Conservation (phyloP, 2,888 invertebrate species). For the Hydriomena furcata region DNA sequence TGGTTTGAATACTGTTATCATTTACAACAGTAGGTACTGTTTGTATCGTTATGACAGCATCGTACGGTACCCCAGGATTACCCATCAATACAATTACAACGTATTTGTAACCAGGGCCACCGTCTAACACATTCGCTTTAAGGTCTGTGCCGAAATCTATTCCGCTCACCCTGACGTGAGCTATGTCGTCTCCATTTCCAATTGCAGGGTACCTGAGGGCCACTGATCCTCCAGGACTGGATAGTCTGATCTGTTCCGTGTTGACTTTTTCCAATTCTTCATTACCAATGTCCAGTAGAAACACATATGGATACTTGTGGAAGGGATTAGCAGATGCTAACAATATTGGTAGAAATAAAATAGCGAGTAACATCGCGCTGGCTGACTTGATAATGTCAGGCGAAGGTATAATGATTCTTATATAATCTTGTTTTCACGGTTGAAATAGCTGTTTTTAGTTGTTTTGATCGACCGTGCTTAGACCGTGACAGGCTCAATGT, state of each 20-base stretch:
- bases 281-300: slow-evolving; percentile 74
- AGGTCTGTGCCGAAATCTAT: slow-evolving; percentile 74
- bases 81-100: slow-evolving; percentile 69
- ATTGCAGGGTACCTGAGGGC: slow-evolving; percentile 71
- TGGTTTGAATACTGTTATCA: slow-evolving; percentile 22
- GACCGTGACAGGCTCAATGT: slow-evolving; percentile 64
- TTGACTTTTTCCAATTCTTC: slow-evolving; percentile 70
- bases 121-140: slow-evolving; percentile 70
- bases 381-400: slow-evolving; percentile 50
- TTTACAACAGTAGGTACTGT: slow-evolving; percentile 47
- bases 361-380: slow-evolving; percentile 49
- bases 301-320: slow-evolving; percentile 73
- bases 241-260: slow-evolving; percentile 69
- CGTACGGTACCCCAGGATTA: slow-evolving; percentile 62
- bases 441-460: slow-evolving; percentile 38
- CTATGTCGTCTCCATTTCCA: slow-evolving; percentile 63
- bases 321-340: slow-evolving; percentile 60
- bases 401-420: slow-evolving; percentile 69
- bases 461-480: slow-evolving; percentile 69
- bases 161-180: slow-evolving; percentile 71
- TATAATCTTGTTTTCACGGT: slow-evolving; percentile 72
- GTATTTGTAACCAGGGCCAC: slow-evolving; percentile 75
- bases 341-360: slow-evolving; percentile 56
- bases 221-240: slow-evolving; percentile 70
- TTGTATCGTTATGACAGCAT: slow-evolving; percentile 68